Evolutionary conservation across 2,888 invertebrate species (phyloP), one percentile per base, ranked within the genome.

Genomic region (Andricus curvator): DNA sequence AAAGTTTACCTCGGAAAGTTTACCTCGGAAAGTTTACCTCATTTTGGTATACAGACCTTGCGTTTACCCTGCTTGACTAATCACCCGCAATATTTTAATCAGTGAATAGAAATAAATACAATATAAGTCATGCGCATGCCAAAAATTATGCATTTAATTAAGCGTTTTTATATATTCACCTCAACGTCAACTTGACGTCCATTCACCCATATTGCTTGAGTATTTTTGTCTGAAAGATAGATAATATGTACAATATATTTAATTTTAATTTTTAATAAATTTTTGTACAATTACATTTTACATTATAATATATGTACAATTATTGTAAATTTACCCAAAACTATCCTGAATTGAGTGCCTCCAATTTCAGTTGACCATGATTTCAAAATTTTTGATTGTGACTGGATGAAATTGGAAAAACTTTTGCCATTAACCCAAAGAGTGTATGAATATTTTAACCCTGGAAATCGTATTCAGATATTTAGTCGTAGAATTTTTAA

Each of bases 391-490:
- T 96, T 96, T 44, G 95, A 95, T 89, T 97, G 96, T 80, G 96
- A 95, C 90, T 98, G 97, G 0, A 95, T 94, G 89, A 98, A 98
- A 88, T 96, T 96, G 85, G 96, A 95, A 86, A 96, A 95, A 17
- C 95, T 94, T 92, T 97, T 97, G 25, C 97, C 98, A 91, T 97
- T 96, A 0, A 98, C 96, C 89, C 95, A 95, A 11, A 98, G 93
- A 0, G 95, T 95, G 90, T 98, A 98, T 84, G 96, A 95, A 92
- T 98, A 98, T 56, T 96, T 95, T 89, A 98, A 97, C 13, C 96
- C 95, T 87, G 94, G 1, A 83, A 83, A 67, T 13, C 20, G 70
- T 56, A n/a, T 56, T n/a, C n/a, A 56, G 2, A 56, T n/a, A 9
- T n/a, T n/a, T 4, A 56, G 9, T 20, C 77, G 13, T 44, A 70